Evolutionary conservation across 37 sponge, comb jelly and placozoan genomes (phyloP), one percentile per base, ranked within the genome.

Genomic region (Chondrosia reniformis): DNA sequence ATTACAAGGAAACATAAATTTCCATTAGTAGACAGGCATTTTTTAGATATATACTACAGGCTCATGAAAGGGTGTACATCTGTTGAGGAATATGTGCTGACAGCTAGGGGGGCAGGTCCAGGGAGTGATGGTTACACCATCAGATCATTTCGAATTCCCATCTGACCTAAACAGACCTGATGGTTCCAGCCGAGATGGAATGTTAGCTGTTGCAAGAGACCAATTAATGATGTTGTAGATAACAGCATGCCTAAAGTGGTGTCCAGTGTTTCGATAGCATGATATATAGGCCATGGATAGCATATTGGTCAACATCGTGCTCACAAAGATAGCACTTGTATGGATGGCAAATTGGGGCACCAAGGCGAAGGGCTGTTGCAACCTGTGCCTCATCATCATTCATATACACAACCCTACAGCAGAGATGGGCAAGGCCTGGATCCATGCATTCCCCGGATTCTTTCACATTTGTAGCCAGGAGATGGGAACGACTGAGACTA

Each of bases 321-420:
- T 13, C 61, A 59, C 61, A 59, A 59, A 30, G 61, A 59, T 59
- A 59, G 61, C 61, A 59, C n/a, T 13, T 59, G 61, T 59, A 30
- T 59, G 61, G 61, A 13, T 59, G 61, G 61, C 61, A 6, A 7
- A 59, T 7, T 7, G n/a, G 28, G 22, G 61, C 61, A 59, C 61
- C 61, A 7, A 59, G 28, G 28, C 22, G 61, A 59, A 59, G n/a
- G 28, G 61, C 61, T 59, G 61, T 30, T 59, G 61, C 61, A 19
- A 59, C 28, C 30, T 30, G 61, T 30, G 28, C 61, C n/a, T 59
- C 61, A 59, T 59, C 61, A 59, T 59, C 22, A 59, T 59, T 30
- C 61, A 59, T 59, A n/a, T n/a, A 30, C 61, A 13, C 30, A 59
- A 30, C 6, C 61, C 61, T 30, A 59, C 61, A 59, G 61, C n/a